Conservation (phyloP, 2,888 invertebrate species). For the Nudaria mundana region DNA sequence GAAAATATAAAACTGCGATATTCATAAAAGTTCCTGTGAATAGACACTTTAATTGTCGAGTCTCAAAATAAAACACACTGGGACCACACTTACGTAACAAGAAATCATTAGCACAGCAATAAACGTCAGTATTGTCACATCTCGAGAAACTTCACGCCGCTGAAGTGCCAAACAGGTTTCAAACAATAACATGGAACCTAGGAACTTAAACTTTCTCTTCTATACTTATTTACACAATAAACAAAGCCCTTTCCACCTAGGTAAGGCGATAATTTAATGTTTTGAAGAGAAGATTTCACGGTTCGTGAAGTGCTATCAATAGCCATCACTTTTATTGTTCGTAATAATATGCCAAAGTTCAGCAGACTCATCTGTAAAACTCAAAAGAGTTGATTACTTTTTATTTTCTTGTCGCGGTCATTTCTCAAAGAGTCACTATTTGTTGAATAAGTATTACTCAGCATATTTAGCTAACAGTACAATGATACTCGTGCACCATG, state of each 20-base stretch:
- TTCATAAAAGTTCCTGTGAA: too few species aligned
- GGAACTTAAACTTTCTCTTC: constrained; percentile 48
- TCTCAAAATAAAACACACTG: not conserved
- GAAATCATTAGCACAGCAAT: constrained; percentile 19
- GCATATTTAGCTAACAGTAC: too few species aligned
- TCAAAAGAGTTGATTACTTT: too few species aligned
- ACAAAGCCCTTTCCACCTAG: constrained; percentile 32
- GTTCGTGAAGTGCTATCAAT: not conserved
- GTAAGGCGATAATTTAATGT: constrained; percentile 19
- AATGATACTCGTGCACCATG: too few species aligned
- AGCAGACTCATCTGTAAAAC: too few species aligned
- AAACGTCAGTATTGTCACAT: constrained; percentile 24
- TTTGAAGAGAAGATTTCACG: constrained; percentile 15
- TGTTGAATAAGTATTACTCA: too few species aligned
- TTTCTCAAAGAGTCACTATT: too few species aligned
- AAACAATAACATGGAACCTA: constrained; percentile 43
- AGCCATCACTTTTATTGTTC: too few species aligned
- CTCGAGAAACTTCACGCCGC: constrained; percentile 25
- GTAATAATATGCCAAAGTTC: too few species aligned
- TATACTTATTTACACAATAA: constrained; percentile 29
- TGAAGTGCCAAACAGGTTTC: constrained; percentile 27
- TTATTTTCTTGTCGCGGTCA: too few species aligned
- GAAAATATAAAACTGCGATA: too few species aligned
- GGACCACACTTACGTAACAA: constrained; percentile 12
- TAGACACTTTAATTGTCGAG: too few species aligned